These are phyloP conservation scores for Micrastur ruficollis DNA, from an alignment of 2,797 vertebrate genomes.

Conservation along the genomic window DNA sequence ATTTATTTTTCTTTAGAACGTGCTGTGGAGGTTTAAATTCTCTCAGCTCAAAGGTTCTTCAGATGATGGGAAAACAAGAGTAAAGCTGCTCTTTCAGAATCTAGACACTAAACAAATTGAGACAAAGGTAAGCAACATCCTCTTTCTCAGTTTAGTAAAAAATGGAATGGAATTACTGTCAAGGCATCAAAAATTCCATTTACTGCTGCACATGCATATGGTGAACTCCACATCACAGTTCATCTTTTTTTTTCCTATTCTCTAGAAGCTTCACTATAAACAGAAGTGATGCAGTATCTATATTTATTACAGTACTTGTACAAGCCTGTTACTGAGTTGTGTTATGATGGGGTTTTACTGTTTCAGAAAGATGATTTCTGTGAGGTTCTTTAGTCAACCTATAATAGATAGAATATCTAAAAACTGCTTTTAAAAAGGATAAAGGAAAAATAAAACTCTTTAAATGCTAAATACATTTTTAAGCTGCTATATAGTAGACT, in stretches of 20 bases:
- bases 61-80: constrained; percentile 90
- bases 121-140: constrained; percentile 83
- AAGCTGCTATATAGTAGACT: background rate
- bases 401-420: background rate
- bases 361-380: background rate
- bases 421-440: background rate
- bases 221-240: background rate
- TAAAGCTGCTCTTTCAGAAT: constrained; percentile 92
- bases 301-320: background rate
- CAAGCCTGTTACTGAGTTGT: background rate
- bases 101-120: constrained; percentile 91
- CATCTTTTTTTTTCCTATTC: background rate
- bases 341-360: background rate
- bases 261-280: background rate
- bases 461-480: background rate
- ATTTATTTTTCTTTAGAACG: constrained; percentile 70
- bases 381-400: background rate
- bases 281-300: background rate
- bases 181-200: background rate
- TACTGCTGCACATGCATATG: background rate
- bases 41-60: constrained; percentile 96
- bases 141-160: background rate
- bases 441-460: background rate
- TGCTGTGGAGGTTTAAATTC: constrained; percentile 92
- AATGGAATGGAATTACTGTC: background rate